Base-by-base conservation (phyloP, 1,140 invertebrate species). In the Apocrypta bakeri region DNA sequence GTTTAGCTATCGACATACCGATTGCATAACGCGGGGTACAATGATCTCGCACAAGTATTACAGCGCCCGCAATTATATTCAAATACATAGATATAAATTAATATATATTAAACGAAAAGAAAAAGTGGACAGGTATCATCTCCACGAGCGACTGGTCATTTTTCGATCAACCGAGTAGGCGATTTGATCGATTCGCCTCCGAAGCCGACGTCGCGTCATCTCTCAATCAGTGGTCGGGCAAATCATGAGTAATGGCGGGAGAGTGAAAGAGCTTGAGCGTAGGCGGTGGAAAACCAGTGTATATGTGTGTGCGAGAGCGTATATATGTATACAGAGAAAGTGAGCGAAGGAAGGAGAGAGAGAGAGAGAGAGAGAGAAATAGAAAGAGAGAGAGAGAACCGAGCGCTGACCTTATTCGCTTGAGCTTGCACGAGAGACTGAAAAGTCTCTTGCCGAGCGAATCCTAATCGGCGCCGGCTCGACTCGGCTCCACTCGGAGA, bases 391-490 rank as follows among this genome's bases (percentile, higher is more conserved):
- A 56, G 48, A 56, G 48, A 56, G 48, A 56, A 7, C 48, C 48
- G 48, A 56, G 48, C 21, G 63, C 63, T 66, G 63, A 66, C 63
- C 63, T 29, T 25, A 66, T 27, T 66, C 63, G 63, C 63, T 25
- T 29, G 63, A 29, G 63, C 63, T 66, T 29, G 24, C 63, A 66
- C 63, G 63, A 66, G 63, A 66, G 63, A 66, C 63, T 66, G 63
- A 66, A 29, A 27, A 27, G 63, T 66, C 63, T 66, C 63, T 17
- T 25, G 24, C 63, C 24, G 48, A 56, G 48, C 48, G 48, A 56
- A 56, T 56, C 48, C 48, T 66, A 66, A 66, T 66, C 63, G 63
- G 63, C 63, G 24, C 63, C 24, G 24, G 27, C 63, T 27, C 63
- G 63, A 66, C 63, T 25, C 63, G 63, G 63, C 33, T 33, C 17